phyloP scores from a whole-genome alignment of 2,888 invertebrate species.

The Drosophila planitibia region DNA sequence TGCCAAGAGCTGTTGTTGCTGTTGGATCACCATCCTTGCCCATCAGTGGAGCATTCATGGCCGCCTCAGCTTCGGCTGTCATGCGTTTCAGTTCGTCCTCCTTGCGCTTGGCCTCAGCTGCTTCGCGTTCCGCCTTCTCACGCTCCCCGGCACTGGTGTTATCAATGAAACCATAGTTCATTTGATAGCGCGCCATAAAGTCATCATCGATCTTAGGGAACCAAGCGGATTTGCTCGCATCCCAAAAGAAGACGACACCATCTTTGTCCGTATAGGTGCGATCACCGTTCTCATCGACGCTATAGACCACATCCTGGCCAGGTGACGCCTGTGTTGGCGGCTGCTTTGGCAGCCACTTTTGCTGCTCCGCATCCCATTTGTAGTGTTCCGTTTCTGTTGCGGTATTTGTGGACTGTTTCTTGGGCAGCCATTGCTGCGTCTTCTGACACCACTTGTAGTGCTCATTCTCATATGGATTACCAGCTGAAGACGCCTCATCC shows the following conservation, averaged over 20 bases:
- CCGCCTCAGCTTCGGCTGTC: conserved; percentile 77
- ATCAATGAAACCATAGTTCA: conserved; percentile 95
- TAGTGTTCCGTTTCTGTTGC: conserved; percentile 86
- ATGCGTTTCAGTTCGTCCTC: conserved; percentile 72
- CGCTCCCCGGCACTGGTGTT: conserved; percentile 84
- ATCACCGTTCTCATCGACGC: conserved; percentile 92
- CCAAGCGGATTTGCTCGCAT: conserved; percentile 96
- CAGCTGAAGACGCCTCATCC: conserved; percentile 83
- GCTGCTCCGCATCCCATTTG: conserved; percentile 88
- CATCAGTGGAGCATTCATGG: conserved; percentile 51
- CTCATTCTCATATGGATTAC: conserved; percentile 84
- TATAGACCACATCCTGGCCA: conserved; percentile 86
- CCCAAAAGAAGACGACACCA: conserved; percentile 96
- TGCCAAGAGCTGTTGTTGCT: conserved; percentile 44
- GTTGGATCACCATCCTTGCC: conserved; percentile 20
- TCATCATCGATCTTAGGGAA: conserved; percentile 98
- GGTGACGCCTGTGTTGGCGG: conserved; percentile 29
- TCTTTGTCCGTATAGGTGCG: conserved; percentile 94
- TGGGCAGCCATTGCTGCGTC: conserved; percentile 86
- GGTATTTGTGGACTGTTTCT: conserved; percentile 55
- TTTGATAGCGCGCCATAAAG: conserved; percentile 97
- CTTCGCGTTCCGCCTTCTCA: conserved; percentile 66
- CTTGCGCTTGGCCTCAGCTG: conserved; percentile 67
- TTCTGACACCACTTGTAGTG: conserved; percentile 84
- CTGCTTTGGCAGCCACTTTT: conserved; percentile 87